Conservation (phyloP, 2,888 invertebrate species). For the Nineta flava region DNA sequence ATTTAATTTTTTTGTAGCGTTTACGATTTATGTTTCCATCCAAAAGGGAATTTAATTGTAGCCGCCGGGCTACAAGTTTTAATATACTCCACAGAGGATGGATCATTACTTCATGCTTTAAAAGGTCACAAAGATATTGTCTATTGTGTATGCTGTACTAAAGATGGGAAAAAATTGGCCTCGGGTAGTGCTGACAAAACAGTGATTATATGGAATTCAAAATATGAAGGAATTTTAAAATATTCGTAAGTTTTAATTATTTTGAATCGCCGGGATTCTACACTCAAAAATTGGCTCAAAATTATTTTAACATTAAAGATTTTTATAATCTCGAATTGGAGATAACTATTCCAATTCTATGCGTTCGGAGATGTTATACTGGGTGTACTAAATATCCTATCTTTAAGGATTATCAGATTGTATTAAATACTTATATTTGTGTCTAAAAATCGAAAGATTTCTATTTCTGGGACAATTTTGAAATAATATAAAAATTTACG, state of each 20-base stretch:
- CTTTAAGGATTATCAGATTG: no score
- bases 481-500: no score
- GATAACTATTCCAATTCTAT: no score
- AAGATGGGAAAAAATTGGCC: conserved; percentile 91
- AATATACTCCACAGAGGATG: conserved; percentile 86
- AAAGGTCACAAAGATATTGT: conserved; percentile 95
- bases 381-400: no score
- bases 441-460: no score
- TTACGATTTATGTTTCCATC: conserved; percentile 88
- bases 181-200: conserved; percentile 94
- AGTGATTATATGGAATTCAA: conserved; percentile 95
- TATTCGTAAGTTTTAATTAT: conserved; percentile 57
- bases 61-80: conserved; percentile 90
- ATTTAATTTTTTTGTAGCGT: conserved; percentile 44
- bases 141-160: conserved; percentile 80
- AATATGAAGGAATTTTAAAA: conserved; percentile 88
- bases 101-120: conserved; percentile 75
- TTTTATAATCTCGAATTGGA: no score
- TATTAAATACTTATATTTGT: no score
- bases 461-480: no score
- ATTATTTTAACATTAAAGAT: no score
- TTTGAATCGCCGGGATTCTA: no score
- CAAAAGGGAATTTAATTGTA: conserved; percentile 83
- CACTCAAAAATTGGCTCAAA: no score
- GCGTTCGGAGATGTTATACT: no score